Evolutionary conservation across 1,140 invertebrate genomes (phyloP).

Genomic region (Anoplolepis gracilipes): DNA sequence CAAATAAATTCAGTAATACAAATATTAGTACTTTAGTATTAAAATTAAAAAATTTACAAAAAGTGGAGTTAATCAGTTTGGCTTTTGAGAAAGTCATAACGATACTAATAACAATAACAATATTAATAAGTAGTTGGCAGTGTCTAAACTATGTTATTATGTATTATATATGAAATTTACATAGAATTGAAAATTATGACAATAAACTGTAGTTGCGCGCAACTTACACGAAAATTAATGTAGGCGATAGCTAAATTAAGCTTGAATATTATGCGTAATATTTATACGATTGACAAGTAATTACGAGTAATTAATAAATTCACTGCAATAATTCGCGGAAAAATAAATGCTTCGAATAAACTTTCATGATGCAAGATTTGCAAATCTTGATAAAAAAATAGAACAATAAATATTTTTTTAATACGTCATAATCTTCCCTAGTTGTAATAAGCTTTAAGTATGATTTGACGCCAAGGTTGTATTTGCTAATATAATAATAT

Average conservation of each 20-base stretch:
- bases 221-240: neutral
- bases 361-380: neutral
- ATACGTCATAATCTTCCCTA: neutral
- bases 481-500: slow-evolving; percentile 31
- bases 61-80: no score
- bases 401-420: neutral
- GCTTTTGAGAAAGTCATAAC: no score
- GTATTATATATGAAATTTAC: neutral
- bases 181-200: slow-evolving; percentile 21
- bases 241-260: slow-evolving; percentile 4
- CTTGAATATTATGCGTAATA: neutral
- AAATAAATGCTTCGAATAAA: neutral
- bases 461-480: neutral
- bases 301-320: neutral
- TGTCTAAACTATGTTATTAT: neutral
- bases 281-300: neutral
- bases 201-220: neutral
- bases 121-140: neutral
- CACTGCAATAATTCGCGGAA: neutral
- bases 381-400: neutral
- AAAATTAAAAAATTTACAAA: no score
- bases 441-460: slow-evolving; percentile 5
- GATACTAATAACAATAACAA: neutral
- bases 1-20: neutral
- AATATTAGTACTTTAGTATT: no score